phyloP scores from a whole-genome alignment of 2,888 invertebrate genomes.

The Teleiodes luculella region DNA sequence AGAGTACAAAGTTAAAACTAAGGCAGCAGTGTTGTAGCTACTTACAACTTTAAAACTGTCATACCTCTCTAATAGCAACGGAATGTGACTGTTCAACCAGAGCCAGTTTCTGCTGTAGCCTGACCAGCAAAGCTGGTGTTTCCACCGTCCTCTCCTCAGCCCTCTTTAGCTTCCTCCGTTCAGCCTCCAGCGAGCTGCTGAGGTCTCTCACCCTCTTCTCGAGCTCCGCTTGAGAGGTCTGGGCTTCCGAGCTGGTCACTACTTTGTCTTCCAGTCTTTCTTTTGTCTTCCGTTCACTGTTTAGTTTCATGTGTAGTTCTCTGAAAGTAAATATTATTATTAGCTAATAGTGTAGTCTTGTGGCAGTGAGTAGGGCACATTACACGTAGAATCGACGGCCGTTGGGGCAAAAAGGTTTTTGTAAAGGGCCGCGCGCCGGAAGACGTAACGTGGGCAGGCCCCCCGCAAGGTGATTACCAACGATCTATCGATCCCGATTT shows the following conservation, averaged over 20 bases:
- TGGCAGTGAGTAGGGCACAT: no score
- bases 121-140: conserved; percentile 81
- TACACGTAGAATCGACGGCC: no score
- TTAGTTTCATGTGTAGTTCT: conserved; percentile 87
- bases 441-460: no score
- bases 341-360: no score
- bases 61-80: conserved; percentile 82
- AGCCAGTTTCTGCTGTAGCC: conserved; percentile 85
- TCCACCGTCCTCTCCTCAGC: conserved; percentile 80
- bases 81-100: conserved; percentile 86
- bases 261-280: conserved; percentile 84
- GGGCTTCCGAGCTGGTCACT: conserved; percentile 51
- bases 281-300: conserved; percentile 85
- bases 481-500: no score
- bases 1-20: no score
- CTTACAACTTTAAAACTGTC: no score
- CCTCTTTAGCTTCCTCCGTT: conserved; percentile 81
- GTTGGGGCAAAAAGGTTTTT: no score
- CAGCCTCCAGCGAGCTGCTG: conserved; percentile 81
- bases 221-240: conserved; percentile 62
- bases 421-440: no score
- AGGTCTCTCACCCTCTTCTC: conserved; percentile 74
- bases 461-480: no score
- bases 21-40: no score
- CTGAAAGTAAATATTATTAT: conserved; percentile 68